These are phyloP conservation scores for Pleuronectes platessa DNA, from an alignment of 2,113 vertebrate species.

Conservation along the genomic window DNA sequence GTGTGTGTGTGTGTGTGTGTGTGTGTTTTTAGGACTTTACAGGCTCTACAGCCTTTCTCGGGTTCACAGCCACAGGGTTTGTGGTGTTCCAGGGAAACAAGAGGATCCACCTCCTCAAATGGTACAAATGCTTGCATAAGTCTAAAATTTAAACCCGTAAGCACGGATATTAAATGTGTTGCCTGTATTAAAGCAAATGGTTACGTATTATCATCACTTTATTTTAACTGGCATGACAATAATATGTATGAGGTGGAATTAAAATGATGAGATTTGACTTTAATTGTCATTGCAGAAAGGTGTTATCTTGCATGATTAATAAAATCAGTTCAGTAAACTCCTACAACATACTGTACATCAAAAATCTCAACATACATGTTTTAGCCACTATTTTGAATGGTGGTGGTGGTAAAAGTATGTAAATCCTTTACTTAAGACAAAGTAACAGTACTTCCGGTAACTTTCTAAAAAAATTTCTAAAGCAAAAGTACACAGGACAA, in stretches of 20 bases:
- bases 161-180: not conserved
- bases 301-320: too few relatives aligned
- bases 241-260: not conserved
- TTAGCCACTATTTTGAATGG: too few relatives aligned
- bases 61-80: constrained; percentile 96
- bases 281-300: too few relatives aligned
- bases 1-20: constrained; percentile 19
- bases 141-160: not conserved
- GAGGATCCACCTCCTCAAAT: constrained; percentile 96
- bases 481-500: too few relatives aligned
- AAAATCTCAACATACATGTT: too few relatives aligned
- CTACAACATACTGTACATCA: too few relatives aligned
- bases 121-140: constrained; percentile 74
- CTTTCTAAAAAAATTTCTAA: too few relatives aligned
- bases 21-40: constrained; percentile 87
- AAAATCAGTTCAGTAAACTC: too few relatives aligned
- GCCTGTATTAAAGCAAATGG: not conserved
- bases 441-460: too few relatives aligned
- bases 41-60: constrained; percentile 94
- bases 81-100: constrained; percentile 99
- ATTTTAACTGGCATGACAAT: too few relatives aligned
- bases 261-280: not conserved
- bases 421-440: too few relatives aligned
- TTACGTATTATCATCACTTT: not conserved
- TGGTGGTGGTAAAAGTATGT: too few relatives aligned